These are phyloP conservation scores for Vanacampus margaritifer DNA, from an alignment of 2,113 vertebrate species.

Conservation along the genomic window DNA sequence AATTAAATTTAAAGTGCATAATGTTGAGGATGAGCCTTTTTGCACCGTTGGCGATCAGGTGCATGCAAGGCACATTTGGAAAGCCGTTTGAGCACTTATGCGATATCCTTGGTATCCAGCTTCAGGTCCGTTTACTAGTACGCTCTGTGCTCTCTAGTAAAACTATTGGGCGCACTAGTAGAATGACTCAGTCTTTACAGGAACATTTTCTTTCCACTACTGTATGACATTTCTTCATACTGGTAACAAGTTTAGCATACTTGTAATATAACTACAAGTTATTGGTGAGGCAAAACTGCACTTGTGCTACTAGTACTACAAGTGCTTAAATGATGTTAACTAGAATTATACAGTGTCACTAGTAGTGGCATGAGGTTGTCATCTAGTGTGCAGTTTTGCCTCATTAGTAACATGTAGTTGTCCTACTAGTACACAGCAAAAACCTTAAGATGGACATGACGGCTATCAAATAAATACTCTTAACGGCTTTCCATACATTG, in stretches of 20 bases:
- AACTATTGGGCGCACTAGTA: not conserved
- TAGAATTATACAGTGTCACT: not conserved
- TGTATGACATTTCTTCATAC: not conserved
- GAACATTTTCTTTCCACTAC: not conserved
- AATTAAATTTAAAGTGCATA: constrained; percentile 23
- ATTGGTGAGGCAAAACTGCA: not conserved
- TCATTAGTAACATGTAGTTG: not conserved
- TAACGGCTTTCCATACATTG: constrained; percentile 17
- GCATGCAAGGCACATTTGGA: constrained; percentile 10
- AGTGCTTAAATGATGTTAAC: not conserved
- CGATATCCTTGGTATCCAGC: not conserved
- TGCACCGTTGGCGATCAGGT: constrained; percentile 34
- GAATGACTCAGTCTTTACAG: too few species aligned
- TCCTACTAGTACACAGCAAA: not conserved
- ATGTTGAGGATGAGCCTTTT: constrained; percentile 52
- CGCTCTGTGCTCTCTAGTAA: not conserved
- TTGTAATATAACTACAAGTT: too few species aligned
- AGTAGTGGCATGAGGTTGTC: not conserved
- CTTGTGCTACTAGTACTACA: not conserved
- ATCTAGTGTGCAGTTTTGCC: not conserved
- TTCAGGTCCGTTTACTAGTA: not conserved
- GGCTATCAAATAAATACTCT: not conserved
- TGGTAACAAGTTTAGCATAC: too few species aligned
- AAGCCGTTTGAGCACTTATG: not conserved
- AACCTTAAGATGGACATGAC: not conserved